Percentiles rank a stretch among this genome's conserved stretches.
phyloP scores from a whole-genome alignment of 2,888 invertebrate genomes.

The Metellina segmentata region DNA sequence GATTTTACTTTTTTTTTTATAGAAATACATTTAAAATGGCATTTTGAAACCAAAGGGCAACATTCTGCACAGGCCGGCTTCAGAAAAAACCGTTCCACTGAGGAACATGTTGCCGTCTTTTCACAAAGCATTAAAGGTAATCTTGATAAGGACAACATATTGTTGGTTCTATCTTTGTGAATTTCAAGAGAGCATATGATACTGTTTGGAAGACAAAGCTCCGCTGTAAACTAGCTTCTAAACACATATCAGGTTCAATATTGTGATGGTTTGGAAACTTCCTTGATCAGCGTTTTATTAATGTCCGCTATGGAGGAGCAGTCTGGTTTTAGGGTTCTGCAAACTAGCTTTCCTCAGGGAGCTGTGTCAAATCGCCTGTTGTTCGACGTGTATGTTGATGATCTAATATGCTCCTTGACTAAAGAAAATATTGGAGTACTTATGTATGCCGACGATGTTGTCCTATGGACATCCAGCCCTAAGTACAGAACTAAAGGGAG shows the following conservation, averaged over 20 bases:
- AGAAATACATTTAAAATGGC: too few species aligned
- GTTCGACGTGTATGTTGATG: too few species aligned
- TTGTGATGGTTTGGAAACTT: background rate
- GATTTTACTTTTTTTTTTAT: too few species aligned
- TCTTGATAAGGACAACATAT: conserved; percentile 5
- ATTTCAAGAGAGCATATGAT: conserved; percentile 20
- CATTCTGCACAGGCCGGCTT: too few species aligned
- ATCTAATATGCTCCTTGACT: too few species aligned
- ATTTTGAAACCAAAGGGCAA: too few species aligned
- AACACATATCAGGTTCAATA: background rate
- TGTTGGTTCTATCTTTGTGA: background rate
- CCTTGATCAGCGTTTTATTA: background rate
- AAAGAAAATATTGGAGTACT: too few species aligned
- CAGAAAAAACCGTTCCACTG: too few species aligned
- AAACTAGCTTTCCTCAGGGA: background rate
- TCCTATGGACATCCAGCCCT: too few species aligned
- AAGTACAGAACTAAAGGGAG: conserved; percentile 24
- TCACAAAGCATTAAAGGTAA: conserved; percentile 5
- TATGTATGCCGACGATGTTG: too few species aligned
- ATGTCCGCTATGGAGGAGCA: too few species aligned
- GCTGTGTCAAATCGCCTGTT: background rate
- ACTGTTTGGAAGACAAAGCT: conserved; percentile 25
- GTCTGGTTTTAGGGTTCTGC: background rate
- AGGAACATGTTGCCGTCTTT: too few species aligned
- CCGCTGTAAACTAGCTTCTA: background rate